These are phyloP conservation scores for Epirrhoe alternata DNA, from an alignment of 2,888 invertebrate species.

Conservation along the genomic window DNA sequence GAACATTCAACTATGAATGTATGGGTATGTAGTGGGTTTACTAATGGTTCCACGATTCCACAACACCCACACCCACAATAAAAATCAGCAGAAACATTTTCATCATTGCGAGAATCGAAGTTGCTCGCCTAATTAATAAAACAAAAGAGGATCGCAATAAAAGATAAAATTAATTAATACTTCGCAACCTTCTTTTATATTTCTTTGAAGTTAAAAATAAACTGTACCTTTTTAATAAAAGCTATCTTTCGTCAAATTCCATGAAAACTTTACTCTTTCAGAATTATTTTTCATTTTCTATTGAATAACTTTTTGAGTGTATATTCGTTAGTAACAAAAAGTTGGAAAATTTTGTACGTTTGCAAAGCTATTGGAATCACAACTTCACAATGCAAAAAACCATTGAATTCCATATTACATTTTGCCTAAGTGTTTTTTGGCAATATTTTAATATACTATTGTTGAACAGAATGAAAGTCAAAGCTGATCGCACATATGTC, in stretches of 20 bases:
- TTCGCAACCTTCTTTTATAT: slow-evolving; percentile 16
- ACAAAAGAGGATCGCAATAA: slow-evolving; percentile 1
- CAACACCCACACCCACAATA: neutral
- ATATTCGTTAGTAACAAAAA: neutral
- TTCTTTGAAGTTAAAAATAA: slow-evolving; percentile 17
- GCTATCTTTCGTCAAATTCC: neutral
- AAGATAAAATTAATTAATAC: slow-evolving; percentile 30
- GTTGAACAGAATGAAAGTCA: too few relatives aligned
- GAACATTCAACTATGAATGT: too few relatives aligned
- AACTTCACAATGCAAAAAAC: neutral
- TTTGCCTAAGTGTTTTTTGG: too few relatives aligned
- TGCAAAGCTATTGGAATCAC: neutral
- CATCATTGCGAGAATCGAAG: neutral
- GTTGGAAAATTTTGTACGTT: neutral
- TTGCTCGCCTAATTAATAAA: slow-evolving; percentile 7
- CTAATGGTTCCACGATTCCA: too few relatives aligned
- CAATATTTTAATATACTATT: too few relatives aligned
- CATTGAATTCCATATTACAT: neutral
- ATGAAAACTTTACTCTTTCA: neutral
- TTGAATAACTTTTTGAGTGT: neutral
- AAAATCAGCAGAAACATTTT: neutral
- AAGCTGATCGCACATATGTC: too few relatives aligned
- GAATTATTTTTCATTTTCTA: neutral
- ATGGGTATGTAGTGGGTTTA: too few relatives aligned
- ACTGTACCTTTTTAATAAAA: slow-evolving; percentile 17